Evolutionary conservation across 2,888 invertebrate genomes (phyloP), one percentile per base, ranked within the genome.

Genomic region (Eretmocerus hayati): DNA sequence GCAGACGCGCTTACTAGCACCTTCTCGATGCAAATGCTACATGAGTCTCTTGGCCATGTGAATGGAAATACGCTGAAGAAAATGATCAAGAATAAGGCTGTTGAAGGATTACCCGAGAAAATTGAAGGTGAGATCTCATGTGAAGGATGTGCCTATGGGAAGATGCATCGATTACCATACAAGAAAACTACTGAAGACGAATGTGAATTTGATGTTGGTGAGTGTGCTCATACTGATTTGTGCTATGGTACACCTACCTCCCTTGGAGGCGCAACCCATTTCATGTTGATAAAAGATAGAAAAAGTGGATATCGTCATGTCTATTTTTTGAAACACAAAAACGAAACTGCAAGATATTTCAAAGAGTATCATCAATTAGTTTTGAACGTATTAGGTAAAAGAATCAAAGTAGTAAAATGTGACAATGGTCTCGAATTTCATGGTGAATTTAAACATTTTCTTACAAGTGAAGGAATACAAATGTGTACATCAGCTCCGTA

Each of bases 281-380:
- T 57, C 49, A 43, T 60, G 5, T 52, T 48, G n/a, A 62, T 64
- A 32, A 62, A 59, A 30, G 58, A 62, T 46, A 59, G 63, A 44
- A 61, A 54, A 35, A 52, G 58, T 6, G 56, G 57, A 38, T 62
- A 54, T 46, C 50, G 61, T 6, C 26, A 51, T 13, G 59, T 64
- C 41, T n/a, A n/a, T n/a, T n/a, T n/a, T n/a, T n/a, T n/a, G n/a
- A n/a, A n/a, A n/a, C n/a, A n/a, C n/a, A n/a, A n/a, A n/a, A n/a
- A n/a, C n/a, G n/a, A n/a, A n/a, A n/a, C n/a, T n/a, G n/a, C n/a
- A n/a, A n/a, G n/a, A n/a, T 62, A 54, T 42, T 62, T 62, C 44
- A 35, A 62, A n/a, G 58, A 58, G 52, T 50, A 59, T 26, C 48
- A 39, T 16, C 26, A 15, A 31, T 9, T 38, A n/a, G 26, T 50